Evolutionary conservation across 1,140 invertebrate species (phyloP), one percentile per base, ranked within the genome.

Genomic region (Maniola jurtina): DNA sequence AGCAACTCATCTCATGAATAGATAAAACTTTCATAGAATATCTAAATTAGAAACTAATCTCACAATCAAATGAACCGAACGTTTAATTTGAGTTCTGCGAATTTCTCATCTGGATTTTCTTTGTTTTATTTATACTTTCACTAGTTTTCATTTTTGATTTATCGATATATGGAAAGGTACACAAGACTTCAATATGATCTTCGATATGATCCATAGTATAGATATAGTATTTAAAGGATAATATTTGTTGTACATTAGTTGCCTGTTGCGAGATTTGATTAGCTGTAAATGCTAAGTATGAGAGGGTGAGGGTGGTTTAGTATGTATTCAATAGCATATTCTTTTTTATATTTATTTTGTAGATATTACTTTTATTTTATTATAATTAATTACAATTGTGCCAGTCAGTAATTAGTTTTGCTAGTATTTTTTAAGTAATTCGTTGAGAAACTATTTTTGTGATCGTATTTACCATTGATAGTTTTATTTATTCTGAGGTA

Each of bases 201-300:
- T 0, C 69, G 57, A 61, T 71, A 67, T 64, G 66, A 68, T 62
- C 64, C 64, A 61, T 48, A 64, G 14, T 0, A 11, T 55, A 55
- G 11, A 11, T 55, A 9, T 16, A 34, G 8, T 55, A 50, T 15
- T 16, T 42, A 42, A n/a, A 50, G 2, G 5, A 8, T 50, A 16
- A 64, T 55, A 59, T 54, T 70, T 55, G 54, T 66, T 73, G 65
- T 64, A 68, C 66, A 64, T 42, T 71, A 73, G 66, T 73, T 64
- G 73, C 85, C 85, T 87, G 84, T 84, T 89, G 85, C 85, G 81
- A 88, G 85, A 86, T 85, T 86, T 82, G 76, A 82, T 81, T 84
- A 66, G 58, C 59, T 64, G 14, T n/a, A 34, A 55, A 9, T 64
- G 42, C 42, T 45, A 45, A 45, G 11, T 45, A 14, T 67, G 66